Conservation (phyloP, 2,797 vertebrate genomes). For the Meriones psammophilus region DNA sequence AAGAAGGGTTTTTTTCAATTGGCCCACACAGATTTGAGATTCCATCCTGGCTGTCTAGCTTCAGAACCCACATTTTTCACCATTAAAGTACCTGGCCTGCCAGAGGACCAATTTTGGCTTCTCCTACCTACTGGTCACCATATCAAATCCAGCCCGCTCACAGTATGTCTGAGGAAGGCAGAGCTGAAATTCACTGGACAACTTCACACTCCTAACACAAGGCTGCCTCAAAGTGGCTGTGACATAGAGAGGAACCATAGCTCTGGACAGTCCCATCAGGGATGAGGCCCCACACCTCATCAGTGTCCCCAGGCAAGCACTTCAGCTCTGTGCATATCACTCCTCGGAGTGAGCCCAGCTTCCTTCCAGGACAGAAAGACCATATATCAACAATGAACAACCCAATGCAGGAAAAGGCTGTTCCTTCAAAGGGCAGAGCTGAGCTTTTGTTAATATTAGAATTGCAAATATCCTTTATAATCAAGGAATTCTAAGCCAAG, state of each 20-base stretch:
- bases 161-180: not conserved
- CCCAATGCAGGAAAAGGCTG: not conserved
- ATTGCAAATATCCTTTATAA: slow-evolving; percentile 37
- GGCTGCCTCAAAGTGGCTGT: not conserved
- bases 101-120: not conserved
- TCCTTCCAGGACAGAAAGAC: not conserved
- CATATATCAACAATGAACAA: not conserved
- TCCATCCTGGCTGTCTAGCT: too few relatives aligned
- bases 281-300: not conserved
- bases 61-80: not conserved
- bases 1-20: not conserved
- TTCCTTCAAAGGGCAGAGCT: not conserved
- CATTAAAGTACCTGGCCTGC: not conserved
- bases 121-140: not conserved
- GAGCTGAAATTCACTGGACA: not conserved
- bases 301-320: not conserved
- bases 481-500: slow-evolving; percentile 27
- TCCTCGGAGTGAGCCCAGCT: not conserved
- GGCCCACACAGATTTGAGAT: fast-evolving
- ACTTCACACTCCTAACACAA: not conserved
- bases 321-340: not conserved
- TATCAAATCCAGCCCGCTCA: not conserved
- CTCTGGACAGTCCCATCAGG: not conserved
- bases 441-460: slow-evolving; percentile 18
- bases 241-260: not conserved